Base-by-base conservation (phyloP, 2,113 vertebrate genomes). In the Stigmatopora argus region DNA sequence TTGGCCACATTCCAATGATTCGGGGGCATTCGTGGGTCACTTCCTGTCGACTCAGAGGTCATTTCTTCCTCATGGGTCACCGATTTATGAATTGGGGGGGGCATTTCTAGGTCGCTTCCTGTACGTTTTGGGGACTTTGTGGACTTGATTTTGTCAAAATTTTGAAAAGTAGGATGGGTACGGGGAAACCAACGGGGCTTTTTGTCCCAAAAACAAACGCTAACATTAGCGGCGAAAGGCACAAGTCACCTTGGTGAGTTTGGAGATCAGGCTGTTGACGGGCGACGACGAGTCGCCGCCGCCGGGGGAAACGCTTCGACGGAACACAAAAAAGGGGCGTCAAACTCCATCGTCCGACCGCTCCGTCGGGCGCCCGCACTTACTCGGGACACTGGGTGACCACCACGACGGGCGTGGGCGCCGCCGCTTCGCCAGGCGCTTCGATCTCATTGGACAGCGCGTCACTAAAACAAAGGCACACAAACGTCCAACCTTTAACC, bases 351-450 rank as follows among this genome's bases (percentile, higher is more conserved):
- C 19, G 19, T 19, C 38, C 38, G 38, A 1, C 38, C 6, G 7
- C 38, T 10, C 38, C 7, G 1, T 10, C 38, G 38, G 5, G 21
- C 46, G 5, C 53, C n/a, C 18, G 4, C 1, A 12, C 62, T 94
- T 78, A 96, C 94, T 93, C 91, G 62, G 91, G 81, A 79, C 92
- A 96, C 75, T 92, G 92, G 0, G 94, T 94, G 89, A 96, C 87
- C 73, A 96, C 85, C 67, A 96, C 83, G 0, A 90, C 87, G 0
- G 94, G 94, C 49, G 91, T 87, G 14, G 14, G 90, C 13, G 21
- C 4, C 21, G 23, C 87, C 31, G 83, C 75, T 49, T 88, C 91
- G n/a, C 49, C 35, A 0, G 85, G 88, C 0, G 88, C 86, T 77
- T 96, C 94, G 4, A 96, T 94, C 52, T 92, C 88, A 78, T 90